phyloP scores from a whole-genome alignment of 2,113 vertebrate genomes.

The Deroptyus accipitrinus region DNA sequence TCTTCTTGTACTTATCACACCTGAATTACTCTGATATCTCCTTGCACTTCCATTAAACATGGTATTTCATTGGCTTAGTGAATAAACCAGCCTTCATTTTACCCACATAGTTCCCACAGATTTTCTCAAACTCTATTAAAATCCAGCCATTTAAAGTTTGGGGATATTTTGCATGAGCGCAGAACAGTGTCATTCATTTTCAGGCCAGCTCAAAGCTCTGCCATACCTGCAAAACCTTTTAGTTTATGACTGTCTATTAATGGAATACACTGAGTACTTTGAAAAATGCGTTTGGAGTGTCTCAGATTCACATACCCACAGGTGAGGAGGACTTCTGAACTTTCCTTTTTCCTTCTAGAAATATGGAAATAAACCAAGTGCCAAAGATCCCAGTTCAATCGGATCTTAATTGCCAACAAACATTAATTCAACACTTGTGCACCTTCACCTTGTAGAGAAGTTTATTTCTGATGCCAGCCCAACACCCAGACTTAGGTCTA shows the following conservation, averaged over 20 bases:
- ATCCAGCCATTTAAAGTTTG: fast-evolving
- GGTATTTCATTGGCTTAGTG: background rate
- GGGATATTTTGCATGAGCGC: background rate
- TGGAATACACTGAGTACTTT: background rate
- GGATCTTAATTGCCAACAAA: background rate
- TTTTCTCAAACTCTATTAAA: background rate
- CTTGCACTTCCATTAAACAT: background rate
- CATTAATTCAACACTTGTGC: fast-evolving
- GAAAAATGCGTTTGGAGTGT: background rate
- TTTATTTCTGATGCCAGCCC: background rate
- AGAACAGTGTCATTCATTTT: background rate
- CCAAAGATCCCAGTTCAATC: background rate
- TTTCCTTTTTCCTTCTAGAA: background rate
- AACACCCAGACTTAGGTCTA: background rate
- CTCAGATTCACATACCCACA: background rate
- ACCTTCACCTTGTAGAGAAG: background rate
- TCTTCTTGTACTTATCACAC: background rate
- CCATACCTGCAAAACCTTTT: fast-evolving
- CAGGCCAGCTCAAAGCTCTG: background rate
- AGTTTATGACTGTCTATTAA: background rate
- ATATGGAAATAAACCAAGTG: background rate
- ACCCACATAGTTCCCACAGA: background rate
- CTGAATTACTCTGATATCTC: background rate
- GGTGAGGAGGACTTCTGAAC: background rate
- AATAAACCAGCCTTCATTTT: background rate